Conservation (phyloP, 2,888 invertebrate species). For the Charanyca ferruginea region DNA sequence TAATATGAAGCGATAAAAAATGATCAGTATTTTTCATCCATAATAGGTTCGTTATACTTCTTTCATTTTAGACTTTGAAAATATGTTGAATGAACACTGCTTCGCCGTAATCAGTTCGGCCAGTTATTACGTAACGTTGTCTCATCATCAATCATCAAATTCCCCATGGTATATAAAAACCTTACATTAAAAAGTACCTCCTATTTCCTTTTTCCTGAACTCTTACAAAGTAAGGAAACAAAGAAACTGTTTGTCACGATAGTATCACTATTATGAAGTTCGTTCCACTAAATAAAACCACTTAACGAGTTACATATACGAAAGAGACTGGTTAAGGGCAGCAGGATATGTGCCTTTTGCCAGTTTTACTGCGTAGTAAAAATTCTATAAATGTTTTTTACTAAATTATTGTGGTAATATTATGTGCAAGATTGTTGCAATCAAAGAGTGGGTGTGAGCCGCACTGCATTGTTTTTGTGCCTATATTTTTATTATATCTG, state of each 20-base stretch:
- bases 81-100: not conserved
- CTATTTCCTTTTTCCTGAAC: constrained; percentile 36
- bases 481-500: constrained; percentile 42
- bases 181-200: constrained; percentile 29
- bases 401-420: constrained; percentile 78
- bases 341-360: constrained; percentile 60
- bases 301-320: constrained; percentile 62
- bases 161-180: constrained; percentile 22
- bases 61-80: not conserved
- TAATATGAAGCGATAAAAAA: not conserved
- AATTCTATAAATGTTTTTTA: constrained; percentile 76
- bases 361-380: constrained; percentile 77
- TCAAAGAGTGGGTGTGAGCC: constrained; percentile 63
- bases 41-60: not conserved
- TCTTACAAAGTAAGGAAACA: constrained; percentile 68
- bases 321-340: constrained; percentile 67
- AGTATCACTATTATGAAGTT: constrained; percentile 56
- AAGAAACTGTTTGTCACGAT: constrained; percentile 65
- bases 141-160: constrained; percentile 44
- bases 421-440: constrained; percentile 73
- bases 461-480: constrained; percentile 40
- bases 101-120: not conserved
- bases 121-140: not conserved
- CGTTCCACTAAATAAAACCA: constrained; percentile 63
- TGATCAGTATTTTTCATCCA: not conserved